Evolutionary conservation across 2,888 invertebrate species (phyloP).

Genomic region (Hirudinaria manillensis): DNA sequence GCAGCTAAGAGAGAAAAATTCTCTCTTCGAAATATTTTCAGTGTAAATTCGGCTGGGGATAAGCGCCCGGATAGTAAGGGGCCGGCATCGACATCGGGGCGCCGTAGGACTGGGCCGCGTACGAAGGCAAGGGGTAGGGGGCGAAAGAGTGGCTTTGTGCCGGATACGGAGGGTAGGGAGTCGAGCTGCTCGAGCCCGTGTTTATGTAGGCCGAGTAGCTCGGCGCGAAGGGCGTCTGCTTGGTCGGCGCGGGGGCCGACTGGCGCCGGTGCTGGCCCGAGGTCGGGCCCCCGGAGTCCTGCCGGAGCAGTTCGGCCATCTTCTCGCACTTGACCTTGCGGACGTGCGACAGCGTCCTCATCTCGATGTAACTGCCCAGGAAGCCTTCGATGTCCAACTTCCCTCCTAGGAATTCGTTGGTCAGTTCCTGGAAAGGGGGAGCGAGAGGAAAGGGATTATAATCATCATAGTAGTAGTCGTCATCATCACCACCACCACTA

Average conservation of each 20-base stretch:
- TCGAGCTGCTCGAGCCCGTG: not conserved
- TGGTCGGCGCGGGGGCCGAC: not conserved
- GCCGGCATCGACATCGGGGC: not conserved
- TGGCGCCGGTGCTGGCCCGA: not conserved
- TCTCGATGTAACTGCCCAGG: constrained; percentile 72
- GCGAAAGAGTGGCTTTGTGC: not conserved
- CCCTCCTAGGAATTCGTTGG: constrained; percentile 73
- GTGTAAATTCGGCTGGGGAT: constrained; percentile 6
- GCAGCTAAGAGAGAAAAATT: not conserved
- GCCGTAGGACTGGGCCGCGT: not conserved
- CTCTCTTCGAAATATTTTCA: not conserved
- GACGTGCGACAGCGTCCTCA: constrained; percentile 71
- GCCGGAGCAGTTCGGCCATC: constrained; percentile 61
- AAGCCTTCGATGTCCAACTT: constrained; percentile 71
- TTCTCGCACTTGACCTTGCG: constrained; percentile 88
- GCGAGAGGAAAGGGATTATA: not conserved
- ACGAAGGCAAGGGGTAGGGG: constrained; percentile 18
- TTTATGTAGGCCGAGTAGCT: constrained; percentile 1
- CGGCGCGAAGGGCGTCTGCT: not conserved
- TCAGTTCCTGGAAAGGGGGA: constrained; percentile 58
- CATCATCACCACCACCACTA: too few species aligned
- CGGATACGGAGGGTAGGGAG: not conserved
- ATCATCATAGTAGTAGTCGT: too few species aligned
- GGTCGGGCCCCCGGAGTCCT: not conserved
- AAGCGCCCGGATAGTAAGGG: not conserved